Percentiles rank a stretch among this genome's conserved stretches.
These are phyloP conservation scores for Cettia cetti DNA, from an alignment of 2,113 vertebrate species.

Conservation along the genomic window DNA sequence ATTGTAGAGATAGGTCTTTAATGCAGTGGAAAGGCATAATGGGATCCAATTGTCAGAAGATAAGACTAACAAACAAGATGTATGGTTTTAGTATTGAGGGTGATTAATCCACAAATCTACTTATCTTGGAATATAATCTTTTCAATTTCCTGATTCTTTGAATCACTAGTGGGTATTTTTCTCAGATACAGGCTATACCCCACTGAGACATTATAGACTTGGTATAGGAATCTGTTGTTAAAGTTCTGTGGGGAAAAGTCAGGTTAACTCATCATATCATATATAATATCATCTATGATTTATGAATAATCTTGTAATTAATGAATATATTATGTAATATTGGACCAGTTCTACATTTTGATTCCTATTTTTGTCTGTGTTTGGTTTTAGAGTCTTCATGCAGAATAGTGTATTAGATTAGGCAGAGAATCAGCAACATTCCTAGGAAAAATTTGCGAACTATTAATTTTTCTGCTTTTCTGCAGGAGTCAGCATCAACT, in stretches of 20 bases:
- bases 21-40: background rate
- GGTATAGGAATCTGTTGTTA: background rate
- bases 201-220: background rate
- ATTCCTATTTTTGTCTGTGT: background rate
- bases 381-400: background rate
- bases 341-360: background rate
- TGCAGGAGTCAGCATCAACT: background rate
- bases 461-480: background rate
- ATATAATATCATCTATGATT: background rate
- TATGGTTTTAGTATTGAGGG: background rate
- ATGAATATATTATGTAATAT: background rate
- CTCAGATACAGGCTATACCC: background rate
- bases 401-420: background rate
- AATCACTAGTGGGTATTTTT: background rate
- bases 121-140: background rate
- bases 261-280: background rate
- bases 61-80: background rate
- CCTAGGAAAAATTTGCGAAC: background rate
- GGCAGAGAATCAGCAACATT: background rate
- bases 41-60: background rate
- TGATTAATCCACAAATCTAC: background rate
- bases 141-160: background rate
- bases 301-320: background rate
- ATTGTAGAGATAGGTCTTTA: background rate
- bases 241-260: background rate